These are phyloP conservation scores for Eilema sororculum DNA, from an alignment of 2,888 invertebrate genomes.

Conservation along the genomic window DNA sequence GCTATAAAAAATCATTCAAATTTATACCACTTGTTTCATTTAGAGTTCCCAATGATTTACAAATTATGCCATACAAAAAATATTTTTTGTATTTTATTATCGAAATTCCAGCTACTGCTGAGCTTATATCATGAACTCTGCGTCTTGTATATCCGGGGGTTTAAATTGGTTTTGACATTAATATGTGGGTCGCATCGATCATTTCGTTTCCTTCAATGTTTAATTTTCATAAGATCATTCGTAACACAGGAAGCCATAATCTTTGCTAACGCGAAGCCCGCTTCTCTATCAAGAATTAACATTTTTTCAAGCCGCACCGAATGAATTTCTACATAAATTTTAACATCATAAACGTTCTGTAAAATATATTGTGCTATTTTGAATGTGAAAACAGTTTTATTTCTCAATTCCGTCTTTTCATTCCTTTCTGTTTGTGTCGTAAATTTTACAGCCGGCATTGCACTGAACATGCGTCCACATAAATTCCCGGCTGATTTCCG, in stretches of 20 bases:
- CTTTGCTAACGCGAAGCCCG: conserved; percentile 57
- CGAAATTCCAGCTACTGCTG: conserved; percentile 20
- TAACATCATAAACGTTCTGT: conserved; percentile 70
- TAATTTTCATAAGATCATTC: conserved; percentile 57
- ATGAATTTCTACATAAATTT: conserved; percentile 68
- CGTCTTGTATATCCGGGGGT: conserved; percentile 33
- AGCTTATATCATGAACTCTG: conserved; percentile 6
- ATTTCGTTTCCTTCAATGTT: conserved; percentile 38
- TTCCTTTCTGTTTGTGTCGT: conserved; percentile 60
- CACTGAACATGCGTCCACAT: conserved; percentile 70
- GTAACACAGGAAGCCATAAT: conserved; percentile 63
- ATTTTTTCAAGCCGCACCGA: conserved; percentile 65
- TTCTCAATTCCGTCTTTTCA: conserved; percentile 71
- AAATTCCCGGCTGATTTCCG: conserved; percentile 68
- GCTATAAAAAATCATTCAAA: too few relatives aligned
- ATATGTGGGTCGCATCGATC: conserved; percentile 42
- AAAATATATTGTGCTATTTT: conserved; percentile 72
- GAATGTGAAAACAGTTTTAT: conserved; percentile 75
- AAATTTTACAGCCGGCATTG: conserved; percentile 69
- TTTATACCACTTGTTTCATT: too few relatives aligned
- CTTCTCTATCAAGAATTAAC: conserved; percentile 67
- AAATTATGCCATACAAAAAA: not conserved
- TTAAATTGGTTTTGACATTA: conserved; percentile 32
- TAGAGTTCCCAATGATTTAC: too few relatives aligned
- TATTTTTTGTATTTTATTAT: conserved; percentile 21